Base-by-base conservation (phyloP, 2,888 invertebrate genomes). In the Congeria kusceri region DNA sequence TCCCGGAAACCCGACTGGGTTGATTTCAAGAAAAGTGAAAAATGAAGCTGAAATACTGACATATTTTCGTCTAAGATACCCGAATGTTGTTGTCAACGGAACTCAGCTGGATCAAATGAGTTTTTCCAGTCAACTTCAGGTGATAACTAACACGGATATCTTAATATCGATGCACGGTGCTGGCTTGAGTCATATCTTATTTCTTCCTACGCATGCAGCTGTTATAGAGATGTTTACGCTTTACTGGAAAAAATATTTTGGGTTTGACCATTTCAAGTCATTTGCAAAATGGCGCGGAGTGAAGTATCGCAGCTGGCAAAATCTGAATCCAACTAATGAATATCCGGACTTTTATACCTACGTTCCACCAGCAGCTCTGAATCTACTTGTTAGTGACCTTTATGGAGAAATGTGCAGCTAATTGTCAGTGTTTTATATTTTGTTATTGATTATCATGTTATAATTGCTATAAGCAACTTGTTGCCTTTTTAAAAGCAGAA, bases 81-180 rank as follows among this genome's bases (percentile, higher is more conserved):
- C 88, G 3, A 73, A 71, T 20, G 86, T 87, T 53, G 63, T 71
- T 47, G 80, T 92, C 0, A 83, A 68, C n/a, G 92, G 87, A 15
- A 44, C 89, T 25, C 92, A 93, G 84, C 80, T 93, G 7, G 93
- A 93, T 56, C 29, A 84, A 20, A 77, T 91, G 59, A 58, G 83
- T n/a, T 90, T 93, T 81, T 59, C 80, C 25, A 72, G 90, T 28
- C 93, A 93, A 80, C 82, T 93, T 15, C 39, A 88, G 47, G 32
- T 86, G 3, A 86, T 93, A 4, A 47, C 88, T 1, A 76, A 84
- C 13, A 90, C 92, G 1, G 93, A 93, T 82, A 87, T 93, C 62
- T 80, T 93, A 18, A 84, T 93, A 1, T 93, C 92, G 5, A 93
- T 93, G 92, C 93, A 93, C 68, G 93, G 93, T 13, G 93, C 93